Conservation (phyloP, 2,888 invertebrate species). For the Sthenelais limicola region DNA sequence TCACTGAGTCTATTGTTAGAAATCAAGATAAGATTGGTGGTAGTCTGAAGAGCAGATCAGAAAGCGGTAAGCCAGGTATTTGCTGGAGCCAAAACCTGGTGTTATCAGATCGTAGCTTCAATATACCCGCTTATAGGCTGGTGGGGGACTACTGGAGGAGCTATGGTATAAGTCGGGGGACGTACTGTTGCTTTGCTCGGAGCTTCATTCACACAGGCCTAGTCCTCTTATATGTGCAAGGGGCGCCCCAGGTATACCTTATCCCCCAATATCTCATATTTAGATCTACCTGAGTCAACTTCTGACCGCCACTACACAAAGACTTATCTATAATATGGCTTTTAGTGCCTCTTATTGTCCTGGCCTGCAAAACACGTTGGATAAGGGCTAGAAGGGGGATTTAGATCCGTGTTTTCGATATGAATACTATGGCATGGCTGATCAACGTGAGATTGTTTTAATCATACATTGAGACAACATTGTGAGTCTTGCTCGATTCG, state of each 20-base stretch:
- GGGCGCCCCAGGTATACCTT: no score
- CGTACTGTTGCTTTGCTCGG: no score
- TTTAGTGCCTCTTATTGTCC: constrained; percentile 14
- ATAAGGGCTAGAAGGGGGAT: constrained; percentile 22
- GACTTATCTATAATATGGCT: constrained; percentile 19
- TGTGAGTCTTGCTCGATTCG: constrained; percentile 18
- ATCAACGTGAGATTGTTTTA: constrained; percentile 26
- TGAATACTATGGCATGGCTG: constrained; percentile 23
- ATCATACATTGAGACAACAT: constrained; percentile 28
- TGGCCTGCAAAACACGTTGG: not conserved
- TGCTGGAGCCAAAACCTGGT: constrained; percentile 13
- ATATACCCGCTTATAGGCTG: constrained; percentile 13
- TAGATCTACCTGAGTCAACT: constrained; percentile 18
- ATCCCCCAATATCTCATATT: not conserved
- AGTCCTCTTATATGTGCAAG: constrained; percentile 34
- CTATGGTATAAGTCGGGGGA: constrained; percentile 9
- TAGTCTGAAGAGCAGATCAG: constrained; percentile 8
- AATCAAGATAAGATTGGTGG: constrained; percentile 17
- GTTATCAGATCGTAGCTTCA: constrained; percentile 20
- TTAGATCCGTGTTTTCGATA: constrained; percentile 1
- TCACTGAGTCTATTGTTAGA: constrained; percentile 13
- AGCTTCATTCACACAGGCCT: not conserved
- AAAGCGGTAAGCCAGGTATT: constrained; percentile 24
- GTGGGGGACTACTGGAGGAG: constrained; percentile 8
- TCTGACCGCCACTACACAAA: not conserved